Base-by-base conservation (phyloP, 1,140 invertebrate genomes). In the Oncopeltus fasciatus region DNA sequence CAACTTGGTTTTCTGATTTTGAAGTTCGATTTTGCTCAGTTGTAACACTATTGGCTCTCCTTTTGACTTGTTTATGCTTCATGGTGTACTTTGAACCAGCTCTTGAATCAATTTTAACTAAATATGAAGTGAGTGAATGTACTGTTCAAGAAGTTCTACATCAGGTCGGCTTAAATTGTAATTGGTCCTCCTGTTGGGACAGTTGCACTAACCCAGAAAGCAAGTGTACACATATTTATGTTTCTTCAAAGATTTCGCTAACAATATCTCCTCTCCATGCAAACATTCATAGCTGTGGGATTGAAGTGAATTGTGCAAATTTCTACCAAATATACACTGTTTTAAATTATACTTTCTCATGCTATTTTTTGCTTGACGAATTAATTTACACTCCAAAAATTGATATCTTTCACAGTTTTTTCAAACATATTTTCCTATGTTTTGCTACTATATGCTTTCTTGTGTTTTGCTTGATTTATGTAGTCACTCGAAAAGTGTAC, bases 241-340 rank as follows among this genome's bases (percentile, higher is more conserved):
- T 72, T 16, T 44, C 16, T 29, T n/a, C n/a, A 18, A 20, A 38
- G 5, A 24, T 9, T 53, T n/a, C 47, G n/a, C n/a, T n/a, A 2
- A 53, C 21, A 53, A 16, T 60, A 1, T 33, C 62, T 28, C 65
- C 68, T 12, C 63, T 74, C 9, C 68, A 67, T 47, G 71, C 71
- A 3, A 74, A 72, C 63, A 67, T 70, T 26, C 65, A 69, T 47
- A 71, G 72, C 4, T 74, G 72, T 64, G 70, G 72, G 14, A 72
- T 71, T 57, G 70, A 71, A 38, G 69, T 70, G 18, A 68, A 70
- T 26, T 74, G 72, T 61, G 28, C 49, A n/a, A 61, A 69, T 1
- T 73, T 70, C 63, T 67, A 62, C 61, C 46, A 51, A 12, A 62
- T 56, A 21, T 66, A 60, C 58, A 43, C 58, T 20, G 9, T 24